Evolutionary conservation across 2,888 invertebrate genomes (phyloP), one percentile per base, ranked within the genome.

Genomic region (Mythimna impura): DNA sequence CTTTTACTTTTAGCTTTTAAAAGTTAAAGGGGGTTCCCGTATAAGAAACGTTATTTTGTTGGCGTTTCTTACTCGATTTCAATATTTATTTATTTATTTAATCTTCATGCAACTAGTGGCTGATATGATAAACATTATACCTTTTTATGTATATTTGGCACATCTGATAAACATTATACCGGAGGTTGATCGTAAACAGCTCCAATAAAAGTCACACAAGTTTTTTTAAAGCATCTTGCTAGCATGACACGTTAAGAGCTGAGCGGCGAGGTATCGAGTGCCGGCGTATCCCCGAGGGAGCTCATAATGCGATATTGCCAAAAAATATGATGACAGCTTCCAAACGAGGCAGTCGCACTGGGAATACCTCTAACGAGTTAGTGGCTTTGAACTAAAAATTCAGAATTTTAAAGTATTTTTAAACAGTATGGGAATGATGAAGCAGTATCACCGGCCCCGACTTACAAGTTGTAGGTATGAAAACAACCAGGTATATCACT

Each of bases 241-340:
- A 58, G 64, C 40, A 25, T 78, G 83, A 84, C 84, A 80, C 80
- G 87, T 81, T 89, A 86, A 88, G 86, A 88, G 89, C 81, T 78
- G 25, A 50, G 89, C 69, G 84, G 22, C 80, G 76, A 60, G 61
- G 86, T 86, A 86, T 90, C 87, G 81, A 65, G 77, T 87, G 20
- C 81, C 71, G 52, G 30, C 54, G 66, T 58, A 0, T 62, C 86
- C 90, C 81, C 90, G 1, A 10, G 83, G 84, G 89, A 40, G 63
- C 74, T 81, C 76, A 89, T 88, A 86, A 90, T 82, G 84, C 81
- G 88, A 87, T 88, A 85, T 87, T 81, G 78, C 82, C 87, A 78
- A 85, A 89, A 90, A 89, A 90, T 89, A 87, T 87, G 89, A 83
- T 74, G 84, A 84, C 81, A 86, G 80, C 71, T 62, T 74, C 82